These are phyloP conservation scores for Conomelus anceps DNA, from an alignment of 2,888 invertebrate species.

Conservation along the genomic window DNA sequence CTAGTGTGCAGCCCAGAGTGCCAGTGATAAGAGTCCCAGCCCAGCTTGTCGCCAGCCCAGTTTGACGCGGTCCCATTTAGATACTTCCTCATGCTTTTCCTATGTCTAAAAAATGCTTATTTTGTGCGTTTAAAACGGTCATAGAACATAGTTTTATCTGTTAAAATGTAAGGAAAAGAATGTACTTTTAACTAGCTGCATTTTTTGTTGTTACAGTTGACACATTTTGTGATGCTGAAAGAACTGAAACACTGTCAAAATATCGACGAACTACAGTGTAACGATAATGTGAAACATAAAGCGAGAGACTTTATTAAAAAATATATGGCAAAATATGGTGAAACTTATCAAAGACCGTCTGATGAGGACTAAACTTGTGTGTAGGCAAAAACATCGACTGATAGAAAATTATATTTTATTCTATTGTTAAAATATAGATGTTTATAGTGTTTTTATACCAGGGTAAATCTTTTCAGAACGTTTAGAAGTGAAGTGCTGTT, in stretches of 20 bases:
- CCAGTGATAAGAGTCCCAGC: too few relatives aligned
- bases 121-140: too few relatives aligned
- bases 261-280: slow-evolving; percentile 77
- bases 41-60: too few relatives aligned
- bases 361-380: slow-evolving; percentile 49
- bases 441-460: not conserved
- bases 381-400: not conserved
- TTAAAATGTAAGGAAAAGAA: not conserved
- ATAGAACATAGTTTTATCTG: not conserved
- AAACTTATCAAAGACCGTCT: slow-evolving; percentile 62
- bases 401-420: not conserved
- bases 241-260: slow-evolving; percentile 86
- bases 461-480: not conserved
- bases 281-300: slow-evolving; percentile 88
- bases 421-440: not conserved
- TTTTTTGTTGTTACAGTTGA: slow-evolving; percentile 60
- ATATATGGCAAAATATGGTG: slow-evolving; percentile 92
- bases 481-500: not conserved
- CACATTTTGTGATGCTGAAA: slow-evolving; percentile 91
- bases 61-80: too few relatives aligned
- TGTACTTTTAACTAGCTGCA: not conserved
- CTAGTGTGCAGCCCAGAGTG: too few relatives aligned
- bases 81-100: too few relatives aligned
- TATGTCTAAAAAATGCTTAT: too few relatives aligned
- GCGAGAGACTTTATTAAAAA: slow-evolving; percentile 91